phyloP scores from a whole-genome alignment of 92 coral and sea anemone genomes.

The Plumapathes pennacea region DNA sequence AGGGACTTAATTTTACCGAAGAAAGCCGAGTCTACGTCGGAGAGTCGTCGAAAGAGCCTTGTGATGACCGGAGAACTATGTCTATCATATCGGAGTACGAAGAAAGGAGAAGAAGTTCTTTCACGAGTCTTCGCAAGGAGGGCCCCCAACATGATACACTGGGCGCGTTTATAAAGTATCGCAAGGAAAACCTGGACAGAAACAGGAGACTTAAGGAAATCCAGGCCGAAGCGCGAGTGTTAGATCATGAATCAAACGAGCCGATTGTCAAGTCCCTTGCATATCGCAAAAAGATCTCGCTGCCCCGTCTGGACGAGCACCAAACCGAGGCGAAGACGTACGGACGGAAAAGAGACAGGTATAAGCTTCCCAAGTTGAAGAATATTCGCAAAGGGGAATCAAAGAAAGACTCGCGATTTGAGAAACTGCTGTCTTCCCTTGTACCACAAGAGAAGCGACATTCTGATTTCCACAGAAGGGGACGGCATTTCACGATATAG shows the following conservation, averaged over 20 bases:
- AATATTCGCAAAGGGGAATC: too few relatives aligned
- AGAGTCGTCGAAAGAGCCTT: too few relatives aligned
- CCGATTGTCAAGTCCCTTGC: too few relatives aligned
- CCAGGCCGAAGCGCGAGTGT: conserved; percentile 38
- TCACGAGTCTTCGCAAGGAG: not conserved
- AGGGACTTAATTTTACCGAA: not conserved
- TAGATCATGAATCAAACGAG: conserved; percentile 7
- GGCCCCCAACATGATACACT: conserved; percentile 53
- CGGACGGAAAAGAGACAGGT: not conserved
- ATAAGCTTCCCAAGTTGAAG: not conserved
- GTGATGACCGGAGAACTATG: too few relatives aligned
- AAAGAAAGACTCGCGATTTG: conserved; percentile 67
- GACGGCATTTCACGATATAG: not conserved
- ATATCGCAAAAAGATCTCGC: too few relatives aligned
- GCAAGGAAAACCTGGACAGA: conserved; percentile 32
- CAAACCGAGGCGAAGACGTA: not conserved
- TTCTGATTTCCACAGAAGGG: conserved; percentile 15
- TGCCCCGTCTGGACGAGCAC: too few relatives aligned
- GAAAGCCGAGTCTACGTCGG: too few relatives aligned
- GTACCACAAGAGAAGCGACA: conserved; percentile 14
- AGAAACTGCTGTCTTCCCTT: conserved; percentile 49
- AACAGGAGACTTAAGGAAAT: conserved; percentile 46
- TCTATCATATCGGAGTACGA: not conserved
- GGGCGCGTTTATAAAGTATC: conserved; percentile 39
- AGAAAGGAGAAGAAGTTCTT: conserved; percentile 1